These are phyloP conservation scores for Atrina japonica DNA, from an alignment of 2,888 invertebrate species.

Conservation along the genomic window DNA sequence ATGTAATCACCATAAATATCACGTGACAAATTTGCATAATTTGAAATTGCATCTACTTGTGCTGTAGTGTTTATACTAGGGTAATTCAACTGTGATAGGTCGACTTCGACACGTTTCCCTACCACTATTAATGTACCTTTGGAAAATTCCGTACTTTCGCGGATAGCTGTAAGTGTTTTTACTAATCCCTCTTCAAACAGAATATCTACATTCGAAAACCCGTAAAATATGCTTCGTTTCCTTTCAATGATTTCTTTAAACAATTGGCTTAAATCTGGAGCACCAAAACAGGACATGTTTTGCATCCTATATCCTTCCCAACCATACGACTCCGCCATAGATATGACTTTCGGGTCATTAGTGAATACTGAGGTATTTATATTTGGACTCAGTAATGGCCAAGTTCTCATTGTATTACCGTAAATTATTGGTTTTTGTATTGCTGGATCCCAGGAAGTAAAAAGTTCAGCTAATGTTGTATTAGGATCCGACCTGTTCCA, in stretches of 20 bases:
- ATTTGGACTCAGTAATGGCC: conserved; percentile 19
- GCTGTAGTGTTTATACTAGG: conserved; percentile 16
- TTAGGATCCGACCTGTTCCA: conserved; percentile 11
- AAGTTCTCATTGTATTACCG: conserved; percentile 25
- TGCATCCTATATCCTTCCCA: conserved; percentile 17
- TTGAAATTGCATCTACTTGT: conserved; percentile 28
- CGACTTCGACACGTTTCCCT: conserved; percentile 36
- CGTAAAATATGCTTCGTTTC: conserved; percentile 26
- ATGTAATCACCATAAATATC: conserved; percentile 33
- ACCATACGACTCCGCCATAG: conserved; percentile 7
- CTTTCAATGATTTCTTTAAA: conserved; percentile 22
- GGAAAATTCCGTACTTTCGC: conserved; percentile 11
- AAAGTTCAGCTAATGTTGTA: conserved; percentile 21
- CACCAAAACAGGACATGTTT: conserved; percentile 34
- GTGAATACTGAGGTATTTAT: conserved; percentile 28
- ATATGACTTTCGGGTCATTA: conserved; percentile 15
- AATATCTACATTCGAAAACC: conserved; percentile 34
- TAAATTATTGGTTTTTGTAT: conserved; percentile 41
- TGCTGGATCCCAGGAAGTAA: conserved; percentile 36
- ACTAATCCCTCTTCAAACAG: conserved; percentile 35
- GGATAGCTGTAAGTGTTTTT: conserved; percentile 24
- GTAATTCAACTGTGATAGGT: conserved; percentile 32
- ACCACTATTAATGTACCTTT: conserved; percentile 35
- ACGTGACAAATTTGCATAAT: conserved; percentile 28
- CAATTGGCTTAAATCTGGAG: conserved; percentile 30